Base-by-base conservation (phyloP, 1,140 invertebrate species). In the Sesamia nonagrioides region DNA sequence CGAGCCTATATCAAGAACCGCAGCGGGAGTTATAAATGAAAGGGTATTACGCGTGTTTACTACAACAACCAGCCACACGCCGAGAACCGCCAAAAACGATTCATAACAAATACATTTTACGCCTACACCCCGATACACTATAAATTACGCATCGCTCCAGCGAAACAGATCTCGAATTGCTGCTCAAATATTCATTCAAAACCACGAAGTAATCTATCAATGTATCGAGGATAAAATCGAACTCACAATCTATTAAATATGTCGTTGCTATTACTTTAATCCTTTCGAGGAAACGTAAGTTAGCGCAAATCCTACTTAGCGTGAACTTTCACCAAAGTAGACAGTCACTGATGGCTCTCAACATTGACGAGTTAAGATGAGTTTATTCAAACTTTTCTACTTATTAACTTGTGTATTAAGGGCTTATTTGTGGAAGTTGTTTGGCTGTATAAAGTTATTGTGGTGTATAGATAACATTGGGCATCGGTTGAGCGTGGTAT, bases 331-430 rank as follows among this genome's bases (percentile, higher is more conserved):
- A 84, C 82, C 86, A 90, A 93, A 94, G 92, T 92, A 92, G 91
- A 88, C 90, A 91, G 88, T 88, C 86, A 81, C 87, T 93, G 91
- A 93, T 91, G 90, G 89, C 89, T 90, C 87, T 91, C 84, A 92
- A 87, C 88, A 90, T 93, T 89, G 89, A 91, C 80, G 87, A 89
- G 87, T 86, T 83, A 83, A 89, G 87, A 88, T 75, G 88, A 90
- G 86, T 75, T 92, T 91, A 92, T 92, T 91, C 83, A 90, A 92
- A 94, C 88, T 94, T 93, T 88, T 88, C 82, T 91, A 88, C 89
- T 94, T 93, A 93, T 91, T 92, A 93, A 93, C 91, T 93, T 94
- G 86, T 88, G 88, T 92, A 93, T 93, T 92, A 91, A 87, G 84
- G 80, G 84, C 88, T 92, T 92, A 89, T 86, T 87, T 84, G 42